These are phyloP conservation scores for Drosophila robusta DNA, from an alignment of 2,888 invertebrate species.

Conservation along the genomic window DNA sequence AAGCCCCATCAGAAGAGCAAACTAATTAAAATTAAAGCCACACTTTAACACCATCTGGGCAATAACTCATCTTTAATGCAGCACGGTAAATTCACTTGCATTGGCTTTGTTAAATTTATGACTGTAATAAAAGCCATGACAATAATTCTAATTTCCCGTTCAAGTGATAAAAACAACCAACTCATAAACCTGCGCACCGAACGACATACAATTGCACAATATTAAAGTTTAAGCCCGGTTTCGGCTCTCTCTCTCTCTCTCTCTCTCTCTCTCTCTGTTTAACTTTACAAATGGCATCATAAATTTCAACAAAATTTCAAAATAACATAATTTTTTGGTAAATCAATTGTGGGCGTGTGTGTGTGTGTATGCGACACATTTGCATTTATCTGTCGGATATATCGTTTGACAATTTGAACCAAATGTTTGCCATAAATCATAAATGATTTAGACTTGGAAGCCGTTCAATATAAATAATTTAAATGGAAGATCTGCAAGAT, in stretches of 20 bases:
- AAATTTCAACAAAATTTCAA: slow-evolving; percentile 44
- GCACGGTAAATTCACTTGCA: slow-evolving; percentile 55
- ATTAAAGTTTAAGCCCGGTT: slow-evolving; percentile 19
- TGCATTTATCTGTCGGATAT: slow-evolving; percentile 40
- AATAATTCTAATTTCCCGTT: slow-evolving; percentile 69
- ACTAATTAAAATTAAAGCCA: slow-evolving; percentile 73
- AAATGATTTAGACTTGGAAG: slow-evolving; percentile 19
- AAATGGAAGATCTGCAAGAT: slow-evolving; percentile 6
- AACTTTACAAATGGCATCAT: slow-evolving; percentile 27
- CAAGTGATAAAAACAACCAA: slow-evolving; percentile 59
- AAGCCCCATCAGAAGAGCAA: slow-evolving; percentile 53
- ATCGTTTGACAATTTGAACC: slow-evolving; percentile 26
- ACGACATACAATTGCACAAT: slow-evolving; percentile 26
- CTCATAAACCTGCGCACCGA: slow-evolving; percentile 9
- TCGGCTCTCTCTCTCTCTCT: no score
- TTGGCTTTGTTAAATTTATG: slow-evolving; percentile 60
- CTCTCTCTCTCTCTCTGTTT: slow-evolving; percentile 15
- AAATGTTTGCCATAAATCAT: slow-evolving; percentile 32
- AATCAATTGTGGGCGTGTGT: slow-evolving; percentile 39
- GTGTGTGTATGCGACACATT: slow-evolving; percentile 26
- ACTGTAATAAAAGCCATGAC: slow-evolving; percentile 68
- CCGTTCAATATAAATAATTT: background rate
- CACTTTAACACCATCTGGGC: slow-evolving; percentile 67
- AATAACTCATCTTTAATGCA: slow-evolving; percentile 66
- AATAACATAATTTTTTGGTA: slow-evolving; percentile 46